These are phyloP conservation scores for Atlantisia rogersi DNA, from an alignment of 2,113 vertebrate genomes.

Conservation along the genomic window DNA sequence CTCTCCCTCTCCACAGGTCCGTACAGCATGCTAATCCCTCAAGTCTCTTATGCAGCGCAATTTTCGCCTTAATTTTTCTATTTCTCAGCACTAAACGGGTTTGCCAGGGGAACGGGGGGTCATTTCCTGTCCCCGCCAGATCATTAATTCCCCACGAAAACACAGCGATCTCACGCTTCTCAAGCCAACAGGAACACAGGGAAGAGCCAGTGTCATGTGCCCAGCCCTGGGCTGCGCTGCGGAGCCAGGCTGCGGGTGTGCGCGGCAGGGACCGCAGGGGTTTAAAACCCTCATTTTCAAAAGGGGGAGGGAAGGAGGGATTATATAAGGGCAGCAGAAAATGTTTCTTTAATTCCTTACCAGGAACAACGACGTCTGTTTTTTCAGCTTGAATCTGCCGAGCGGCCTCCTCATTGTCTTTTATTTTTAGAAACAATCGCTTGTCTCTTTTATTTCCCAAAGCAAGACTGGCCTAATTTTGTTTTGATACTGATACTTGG, in stretches of 20 bases:
- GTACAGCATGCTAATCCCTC: slow-evolving; percentile 1
- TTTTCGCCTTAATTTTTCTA: slow-evolving; percentile 50
- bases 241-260: background rate
- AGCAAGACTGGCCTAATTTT: background rate
- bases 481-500: background rate
- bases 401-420: background rate
- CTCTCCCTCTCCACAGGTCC: background rate
- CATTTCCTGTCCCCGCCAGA: background rate
- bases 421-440: slow-evolving; percentile 12
- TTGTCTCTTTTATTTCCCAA: background rate
- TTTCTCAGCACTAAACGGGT: slow-evolving; percentile 12
- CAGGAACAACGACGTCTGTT: accelerated
- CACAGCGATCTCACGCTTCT: background rate
- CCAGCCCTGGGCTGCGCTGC: background rate
- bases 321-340: background rate
- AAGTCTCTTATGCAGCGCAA: background rate
- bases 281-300: background rate
- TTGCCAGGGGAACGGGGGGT: background rate
- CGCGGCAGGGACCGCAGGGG: background rate
- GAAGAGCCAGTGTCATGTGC: background rate
- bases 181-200: background rate
- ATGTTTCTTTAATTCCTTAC: slow-evolving; percentile 4
- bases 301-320: background rate
- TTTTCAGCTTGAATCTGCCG: background rate
- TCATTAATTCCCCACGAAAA: slow-evolving; percentile 27